Evolutionary conservation across 1,140 invertebrate genomes (phyloP).

Genomic region (Sinella curviseta): DNA sequence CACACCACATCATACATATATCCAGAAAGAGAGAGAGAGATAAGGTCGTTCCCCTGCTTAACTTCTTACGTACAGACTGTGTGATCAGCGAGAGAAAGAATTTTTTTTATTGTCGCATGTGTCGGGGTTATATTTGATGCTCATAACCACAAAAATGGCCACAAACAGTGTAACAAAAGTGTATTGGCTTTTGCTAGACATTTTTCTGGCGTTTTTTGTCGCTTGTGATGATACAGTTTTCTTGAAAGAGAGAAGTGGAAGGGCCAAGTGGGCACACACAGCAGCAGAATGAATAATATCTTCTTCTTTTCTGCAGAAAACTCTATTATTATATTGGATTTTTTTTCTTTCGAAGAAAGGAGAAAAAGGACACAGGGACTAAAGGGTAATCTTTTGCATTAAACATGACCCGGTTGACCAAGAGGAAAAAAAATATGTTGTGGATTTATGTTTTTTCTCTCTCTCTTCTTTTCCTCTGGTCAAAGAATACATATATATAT

Average conservation of each 20-base stretch:
- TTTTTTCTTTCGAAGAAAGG: background rate
- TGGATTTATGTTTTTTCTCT: background rate
- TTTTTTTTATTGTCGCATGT: background rate
- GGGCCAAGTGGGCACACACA: background rate
- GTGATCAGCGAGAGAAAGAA: background rate
- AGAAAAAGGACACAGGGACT: background rate
- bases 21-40: background rate
- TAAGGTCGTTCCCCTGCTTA: background rate
- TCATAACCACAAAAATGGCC: background rate
- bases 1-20: too few relatives aligned
- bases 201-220: too few relatives aligned
- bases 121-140: background rate
- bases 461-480: background rate
- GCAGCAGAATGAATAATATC: background rate
- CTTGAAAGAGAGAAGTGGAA: too few relatives aligned
- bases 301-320: too few relatives aligned
- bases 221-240: too few relatives aligned
- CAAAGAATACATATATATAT: too few relatives aligned
- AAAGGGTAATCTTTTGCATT: conserved; percentile 23
- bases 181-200: background rate
- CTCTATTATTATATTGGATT: background rate
- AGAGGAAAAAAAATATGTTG: background rate
- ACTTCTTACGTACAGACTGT: background rate
- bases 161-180: too few relatives aligned
- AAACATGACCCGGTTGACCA: conserved; percentile 20